A percentile compares a stretch with the other conserved stretches of the same genome.
Evolutionary conservation across 2,888 invertebrate species (phyloP).

Genomic region (Tribolium freemani): DNA sequence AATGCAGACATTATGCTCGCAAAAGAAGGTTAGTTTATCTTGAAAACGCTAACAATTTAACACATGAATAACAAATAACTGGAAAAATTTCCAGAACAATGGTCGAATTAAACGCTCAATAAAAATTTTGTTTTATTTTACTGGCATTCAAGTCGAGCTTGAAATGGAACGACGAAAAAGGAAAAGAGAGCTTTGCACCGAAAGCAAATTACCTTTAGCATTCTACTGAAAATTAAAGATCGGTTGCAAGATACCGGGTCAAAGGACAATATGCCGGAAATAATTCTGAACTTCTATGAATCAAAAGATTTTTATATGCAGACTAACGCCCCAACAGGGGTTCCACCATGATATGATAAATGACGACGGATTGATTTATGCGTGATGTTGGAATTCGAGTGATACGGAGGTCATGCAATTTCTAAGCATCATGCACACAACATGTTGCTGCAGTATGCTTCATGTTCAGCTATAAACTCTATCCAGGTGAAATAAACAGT

Average conservation of each 20-base stretch:
- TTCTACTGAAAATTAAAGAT: not conserved
- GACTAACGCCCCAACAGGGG: conserved; percentile 49
- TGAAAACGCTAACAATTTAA: conserved; percentile 40
- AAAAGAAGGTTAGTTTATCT: conserved; percentile 16
- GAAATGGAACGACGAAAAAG: not conserved
- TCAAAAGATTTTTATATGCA: conserved; percentile 41
- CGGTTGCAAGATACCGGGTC: not conserved
- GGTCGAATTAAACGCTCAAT: conserved; percentile 34
- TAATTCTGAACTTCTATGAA: conserved; percentile 43
- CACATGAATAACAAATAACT: conserved; percentile 41
- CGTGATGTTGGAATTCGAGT: conserved; percentile 58
- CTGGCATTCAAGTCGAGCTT: conserved; percentile 25
- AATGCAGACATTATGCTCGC: conserved; percentile 37
- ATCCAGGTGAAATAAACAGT: not conserved
- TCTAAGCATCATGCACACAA: conserved; percentile 15
- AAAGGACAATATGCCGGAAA: conserved; percentile 53
- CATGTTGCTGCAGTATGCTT: not conserved
- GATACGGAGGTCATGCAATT: conserved; percentile 46
- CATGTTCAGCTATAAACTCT: not conserved
- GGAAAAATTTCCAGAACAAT: conserved; percentile 33
- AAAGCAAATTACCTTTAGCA: no score
- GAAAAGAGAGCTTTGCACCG: not conserved
- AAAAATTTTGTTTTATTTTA: conserved; percentile 29
- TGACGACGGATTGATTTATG: conserved; percentile 62
- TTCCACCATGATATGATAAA: conserved; percentile 56